These are phyloP conservation scores for Cephalotes varians DNA, from an alignment of 2,888 invertebrate genomes.

Conservation along the genomic window DNA sequence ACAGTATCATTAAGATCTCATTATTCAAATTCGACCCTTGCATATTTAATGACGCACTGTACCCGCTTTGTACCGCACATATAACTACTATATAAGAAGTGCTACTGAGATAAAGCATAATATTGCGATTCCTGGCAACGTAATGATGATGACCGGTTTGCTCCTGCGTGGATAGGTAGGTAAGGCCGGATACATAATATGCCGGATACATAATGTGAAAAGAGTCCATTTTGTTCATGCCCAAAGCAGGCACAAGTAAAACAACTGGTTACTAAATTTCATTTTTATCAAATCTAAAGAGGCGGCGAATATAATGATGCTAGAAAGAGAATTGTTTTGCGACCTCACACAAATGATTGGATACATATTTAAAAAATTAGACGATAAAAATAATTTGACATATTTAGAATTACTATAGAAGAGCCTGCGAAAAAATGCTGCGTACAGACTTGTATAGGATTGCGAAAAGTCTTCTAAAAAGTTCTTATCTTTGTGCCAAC, in stretches of 20 bases:
- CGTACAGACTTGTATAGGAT: background rate
- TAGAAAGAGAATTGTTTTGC: constrained; percentile 14
- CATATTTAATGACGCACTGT: constrained; percentile 82
- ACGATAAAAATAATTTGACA: background rate
- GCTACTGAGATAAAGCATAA: constrained; percentile 84
- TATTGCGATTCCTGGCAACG: constrained; percentile 84
- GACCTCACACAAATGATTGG: background rate
- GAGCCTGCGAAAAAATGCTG: background rate
- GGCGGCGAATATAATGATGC: constrained; percentile 39
- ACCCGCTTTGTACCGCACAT: constrained; percentile 56
- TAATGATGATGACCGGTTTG: constrained; percentile 85
- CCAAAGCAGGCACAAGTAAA: constrained; percentile 68
- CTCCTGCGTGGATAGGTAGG: constrained; percentile 78
- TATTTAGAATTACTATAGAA: background rate
- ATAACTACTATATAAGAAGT: constrained; percentile 79
- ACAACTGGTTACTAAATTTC: constrained; percentile 69
- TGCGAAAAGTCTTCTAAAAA: constrained; percentile 6
- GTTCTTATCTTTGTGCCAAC: constrained; percentile 15
- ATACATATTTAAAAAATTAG: background rate
- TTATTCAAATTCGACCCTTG: constrained; percentile 85
- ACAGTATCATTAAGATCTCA: constrained; percentile 83
- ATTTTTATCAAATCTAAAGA: constrained; percentile 71
- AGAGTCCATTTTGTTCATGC: constrained; percentile 83
- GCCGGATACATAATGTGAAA: constrained; percentile 80
- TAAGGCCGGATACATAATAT: constrained; percentile 79